Conservation (phyloP, 2,888 invertebrate genomes). For the Sminthurides aquaticus region DNA sequence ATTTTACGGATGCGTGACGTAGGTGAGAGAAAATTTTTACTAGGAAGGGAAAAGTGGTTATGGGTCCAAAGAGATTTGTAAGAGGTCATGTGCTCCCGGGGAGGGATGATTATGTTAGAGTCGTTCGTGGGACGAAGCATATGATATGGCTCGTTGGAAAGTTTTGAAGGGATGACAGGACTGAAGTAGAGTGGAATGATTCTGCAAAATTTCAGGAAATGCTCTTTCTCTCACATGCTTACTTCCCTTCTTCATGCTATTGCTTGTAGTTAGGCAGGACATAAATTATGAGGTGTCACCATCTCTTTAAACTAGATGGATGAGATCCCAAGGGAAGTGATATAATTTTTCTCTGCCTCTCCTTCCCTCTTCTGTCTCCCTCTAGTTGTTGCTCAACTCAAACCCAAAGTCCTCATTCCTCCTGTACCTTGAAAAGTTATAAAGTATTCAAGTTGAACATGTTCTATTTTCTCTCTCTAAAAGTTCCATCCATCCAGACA, state of each 20-base stretch:
- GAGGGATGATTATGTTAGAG: background rate
- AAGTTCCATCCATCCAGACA: too few relatives aligned
- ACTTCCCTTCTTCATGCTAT: too few relatives aligned
- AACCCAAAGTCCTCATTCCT: too few relatives aligned
- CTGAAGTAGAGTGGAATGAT: constrained; percentile 30
- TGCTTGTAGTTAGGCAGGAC: too few relatives aligned
- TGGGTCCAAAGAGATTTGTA: too few relatives aligned
- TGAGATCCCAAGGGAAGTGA: constrained; percentile 20
- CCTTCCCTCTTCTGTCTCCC: background rate
- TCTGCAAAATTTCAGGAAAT: constrained; percentile 34
- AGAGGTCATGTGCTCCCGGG: background rate
- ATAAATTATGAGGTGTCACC: constrained; percentile 39
- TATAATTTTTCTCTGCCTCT: constrained; percentile 3
- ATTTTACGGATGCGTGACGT: background rate
- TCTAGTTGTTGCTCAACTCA: background rate
- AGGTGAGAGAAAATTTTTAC: background rate
- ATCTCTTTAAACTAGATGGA: constrained; percentile 29
- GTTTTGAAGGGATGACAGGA: constrained; percentile 21
- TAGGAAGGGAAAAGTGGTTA: background rate
- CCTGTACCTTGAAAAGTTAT: too few relatives aligned
- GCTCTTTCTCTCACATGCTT: constrained; percentile 8
- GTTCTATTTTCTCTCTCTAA: too few relatives aligned
- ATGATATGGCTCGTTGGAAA: background rate
- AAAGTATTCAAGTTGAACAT: too few relatives aligned
- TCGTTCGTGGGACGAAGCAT: background rate